These are phyloP conservation scores for Recurvirostra avosetta DNA, from an alignment of 2,113 vertebrate genomes.

Conservation along the genomic window DNA sequence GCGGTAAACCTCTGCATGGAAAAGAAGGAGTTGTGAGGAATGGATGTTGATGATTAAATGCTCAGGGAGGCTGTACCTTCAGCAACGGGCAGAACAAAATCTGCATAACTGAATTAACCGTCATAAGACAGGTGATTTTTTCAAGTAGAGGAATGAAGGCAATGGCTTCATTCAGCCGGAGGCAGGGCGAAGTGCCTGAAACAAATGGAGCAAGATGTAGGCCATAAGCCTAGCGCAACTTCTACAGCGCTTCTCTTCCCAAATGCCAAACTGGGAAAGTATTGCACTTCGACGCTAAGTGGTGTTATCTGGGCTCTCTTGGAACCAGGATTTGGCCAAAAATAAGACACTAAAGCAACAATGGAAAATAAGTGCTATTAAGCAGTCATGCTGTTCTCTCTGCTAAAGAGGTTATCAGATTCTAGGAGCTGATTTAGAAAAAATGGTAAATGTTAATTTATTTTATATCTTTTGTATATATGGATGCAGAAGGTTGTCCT, in stretches of 20 bases:
- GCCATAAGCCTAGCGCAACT: neutral
- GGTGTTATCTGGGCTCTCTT: neutral
- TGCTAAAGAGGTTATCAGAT: neutral
- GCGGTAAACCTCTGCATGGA: neutral
- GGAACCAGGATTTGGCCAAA: neutral
- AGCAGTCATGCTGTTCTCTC: neutral
- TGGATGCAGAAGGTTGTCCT: neutral
- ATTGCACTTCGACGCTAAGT: neutral
- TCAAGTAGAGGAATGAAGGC: neutral
- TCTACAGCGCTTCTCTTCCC: neutral
- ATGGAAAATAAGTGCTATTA: neutral
- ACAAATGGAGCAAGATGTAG: neutral
- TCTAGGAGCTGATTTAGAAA: neutral
- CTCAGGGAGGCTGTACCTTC: neutral
- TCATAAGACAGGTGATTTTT: neutral
- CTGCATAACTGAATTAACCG: neutral
- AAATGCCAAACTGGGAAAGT: neutral
- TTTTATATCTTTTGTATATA: neutral
- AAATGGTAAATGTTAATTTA: neutral
- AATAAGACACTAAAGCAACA: neutral
- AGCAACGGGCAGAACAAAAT: neutral
- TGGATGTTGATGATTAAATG: neutral
- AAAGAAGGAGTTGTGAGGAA: neutral
- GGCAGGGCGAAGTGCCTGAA: neutral
- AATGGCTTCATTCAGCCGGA: neutral